Base-by-base conservation (phyloP, 2,888 invertebrate species). In the Ctena decussata region DNA sequence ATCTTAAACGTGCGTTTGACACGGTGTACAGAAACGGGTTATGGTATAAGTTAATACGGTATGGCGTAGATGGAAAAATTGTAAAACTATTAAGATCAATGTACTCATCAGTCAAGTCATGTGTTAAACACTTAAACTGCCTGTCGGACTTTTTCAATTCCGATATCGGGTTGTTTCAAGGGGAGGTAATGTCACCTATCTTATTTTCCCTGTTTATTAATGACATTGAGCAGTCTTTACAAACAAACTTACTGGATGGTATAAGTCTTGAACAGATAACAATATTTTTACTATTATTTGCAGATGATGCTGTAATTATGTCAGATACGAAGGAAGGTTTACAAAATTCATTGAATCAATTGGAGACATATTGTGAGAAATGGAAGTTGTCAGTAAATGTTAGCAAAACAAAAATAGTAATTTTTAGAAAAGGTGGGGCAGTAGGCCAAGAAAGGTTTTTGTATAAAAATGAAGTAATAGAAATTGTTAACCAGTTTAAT, bases 131-230 rank as follows among this genome's bases (percentile, higher is more conserved):
- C 21, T 18, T 60, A 11, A 24, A 60, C 18, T 60, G 60, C 21
- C 6, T 60, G 30, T 60, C 77, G 8, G 32, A 77, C 30, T 69
- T 77, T 41, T 60, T 77, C 8, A 44, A n/a, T 12, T 77, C 44
- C 41, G 27, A 77, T 18, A 46, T 69, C 15, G 69, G 46, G 18
- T 12, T 77, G n/a, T 18, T 44, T 21, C 76, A 77, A 30, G 65
- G 60, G 41, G 27, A 35, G 11, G 41, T 77, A 65, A 39, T 30
- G 32, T 39, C 60, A 15, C 32, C 37, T 1, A 60, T 60, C 12
- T 1, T 69, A 24, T 60, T 41, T 30, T 72, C 44, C 0, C 72
- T 72, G 6, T 72, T 72, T 44, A 41, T 72, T 3, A 30, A 72
- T 27, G 41, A 72, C 27, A 72, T 72, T 12, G 72, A 44, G 44